Conservation (phyloP, 2,113 vertebrate species). For the Lepus americanus region DNA sequence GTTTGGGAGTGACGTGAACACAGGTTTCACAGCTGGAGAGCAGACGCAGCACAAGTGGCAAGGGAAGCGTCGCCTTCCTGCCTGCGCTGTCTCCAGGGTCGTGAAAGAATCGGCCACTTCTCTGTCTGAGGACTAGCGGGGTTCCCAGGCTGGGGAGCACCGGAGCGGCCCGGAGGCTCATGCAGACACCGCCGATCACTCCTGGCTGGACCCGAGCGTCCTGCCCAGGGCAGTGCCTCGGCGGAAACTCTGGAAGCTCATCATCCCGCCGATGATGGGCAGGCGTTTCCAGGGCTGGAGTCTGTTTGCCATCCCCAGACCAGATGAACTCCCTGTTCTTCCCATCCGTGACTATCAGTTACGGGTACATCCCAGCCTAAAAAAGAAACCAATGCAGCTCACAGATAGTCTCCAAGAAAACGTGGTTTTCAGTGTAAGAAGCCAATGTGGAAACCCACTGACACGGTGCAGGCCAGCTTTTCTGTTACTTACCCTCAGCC, state of each 20-base stretch:
- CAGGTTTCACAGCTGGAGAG: no score
- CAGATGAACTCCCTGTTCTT: neutral
- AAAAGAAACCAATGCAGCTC: neutral
- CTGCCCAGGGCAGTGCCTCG: neutral
- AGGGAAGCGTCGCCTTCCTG: neutral
- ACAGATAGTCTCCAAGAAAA: conserved; percentile 8
- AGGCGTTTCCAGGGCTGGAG: neutral
- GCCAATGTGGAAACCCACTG: neutral
- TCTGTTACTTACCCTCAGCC: neutral
- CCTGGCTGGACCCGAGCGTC: neutral
- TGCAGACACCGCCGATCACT: no score
- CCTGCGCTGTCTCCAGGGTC: neutral
- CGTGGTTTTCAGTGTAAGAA: neutral
- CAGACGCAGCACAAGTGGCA: neutral
- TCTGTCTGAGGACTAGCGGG: neutral
- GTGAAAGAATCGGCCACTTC: neutral
- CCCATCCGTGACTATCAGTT: neutral
- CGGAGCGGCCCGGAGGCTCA: neutral
- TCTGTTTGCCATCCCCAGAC: neutral
- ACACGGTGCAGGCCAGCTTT: neutral
- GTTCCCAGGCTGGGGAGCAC: neutral
- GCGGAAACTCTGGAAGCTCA: neutral
- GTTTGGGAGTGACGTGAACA: neutral
- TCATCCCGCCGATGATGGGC: neutral
- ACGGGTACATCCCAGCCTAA: neutral